phyloP scores from a whole-genome alignment of 2,888 invertebrate genomes.

The Nephrotoma appendiculata region DNA sequence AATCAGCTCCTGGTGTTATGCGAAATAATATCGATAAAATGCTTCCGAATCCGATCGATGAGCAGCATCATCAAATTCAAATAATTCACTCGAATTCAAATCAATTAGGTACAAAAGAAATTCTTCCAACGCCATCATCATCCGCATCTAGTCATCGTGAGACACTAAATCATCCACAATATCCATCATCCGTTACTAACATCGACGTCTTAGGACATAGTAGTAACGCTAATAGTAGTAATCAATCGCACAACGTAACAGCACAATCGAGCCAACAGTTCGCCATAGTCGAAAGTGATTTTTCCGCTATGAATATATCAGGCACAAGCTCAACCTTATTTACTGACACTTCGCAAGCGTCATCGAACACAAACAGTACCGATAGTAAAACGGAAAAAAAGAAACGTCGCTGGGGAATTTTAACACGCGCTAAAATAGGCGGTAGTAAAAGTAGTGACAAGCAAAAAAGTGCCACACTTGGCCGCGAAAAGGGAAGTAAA shows the following conservation, averaged over 20 bases:
- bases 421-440: slow-evolving; percentile 32
- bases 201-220: not conserved
- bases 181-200: not conserved
- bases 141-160: not conserved
- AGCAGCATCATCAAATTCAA: not conserved
- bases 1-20: slow-evolving; percentile 51
- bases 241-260: not conserved
- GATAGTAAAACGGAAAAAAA: slow-evolving; percentile 41
- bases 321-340: not conserved
- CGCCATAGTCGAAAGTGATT: not conserved
- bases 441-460: slow-evolving; percentile 40
- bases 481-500: slow-evolving; percentile 43
- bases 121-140: not conserved
- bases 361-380: slow-evolving; percentile 23
- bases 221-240: not conserved
- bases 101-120: not conserved
- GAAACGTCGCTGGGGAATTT: slow-evolving; percentile 46
- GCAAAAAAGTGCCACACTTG: slow-evolving; percentile 52
- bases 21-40: slow-evolving; percentile 22
- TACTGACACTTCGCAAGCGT: not conserved
- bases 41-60: slow-evolving; percentile 6
- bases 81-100: not conserved
- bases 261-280: not conserved
- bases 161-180: not conserved
- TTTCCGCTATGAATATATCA: slow-evolving; percentile 1